Evolutionary conservation across 2,888 invertebrate species (phyloP).

Genomic region (Zaprionus bogoriensis): DNA sequence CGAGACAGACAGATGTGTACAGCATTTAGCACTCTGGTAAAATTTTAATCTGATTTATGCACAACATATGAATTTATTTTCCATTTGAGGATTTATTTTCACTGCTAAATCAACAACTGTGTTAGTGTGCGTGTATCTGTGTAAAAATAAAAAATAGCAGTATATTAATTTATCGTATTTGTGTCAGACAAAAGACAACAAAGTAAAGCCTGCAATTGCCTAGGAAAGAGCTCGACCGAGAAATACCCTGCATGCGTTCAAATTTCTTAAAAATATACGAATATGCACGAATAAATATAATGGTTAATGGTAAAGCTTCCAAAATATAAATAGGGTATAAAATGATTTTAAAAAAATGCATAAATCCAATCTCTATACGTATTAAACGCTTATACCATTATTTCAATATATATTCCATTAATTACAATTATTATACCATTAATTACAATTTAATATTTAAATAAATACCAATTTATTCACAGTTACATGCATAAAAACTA

Average conservation of each 20-base stretch:
- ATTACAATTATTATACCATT: no score
- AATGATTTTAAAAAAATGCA: no score
- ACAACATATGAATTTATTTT: slow-evolving; percentile 35
- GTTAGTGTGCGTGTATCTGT: background rate
- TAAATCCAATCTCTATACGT: no score
- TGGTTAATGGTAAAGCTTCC: no score
- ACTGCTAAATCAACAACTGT: background rate
- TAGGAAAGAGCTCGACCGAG: background rate
- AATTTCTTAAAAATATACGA: background rate
- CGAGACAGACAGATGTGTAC: slow-evolving; percentile 35
- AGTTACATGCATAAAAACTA: no score
- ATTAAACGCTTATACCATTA: no score
- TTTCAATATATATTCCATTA: no score
- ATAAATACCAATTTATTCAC: no score
- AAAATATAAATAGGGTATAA: no score
- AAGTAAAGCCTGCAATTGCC: background rate
- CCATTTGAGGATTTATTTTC: slow-evolving; percentile 27
- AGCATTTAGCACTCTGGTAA: slow-evolving; percentile 47
- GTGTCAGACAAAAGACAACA: background rate
- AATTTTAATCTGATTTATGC: slow-evolving; percentile 57
- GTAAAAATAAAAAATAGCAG: background rate
- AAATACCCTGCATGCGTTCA: background rate
- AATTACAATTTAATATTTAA: no score
- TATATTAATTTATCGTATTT: background rate
- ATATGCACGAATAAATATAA: no score